A percentile compares a stretch with the other conserved stretches of the same genome.
Conservation (phyloP, 2,113 vertebrate genomes). For the Aspiorhynchus laticeps region DNA sequence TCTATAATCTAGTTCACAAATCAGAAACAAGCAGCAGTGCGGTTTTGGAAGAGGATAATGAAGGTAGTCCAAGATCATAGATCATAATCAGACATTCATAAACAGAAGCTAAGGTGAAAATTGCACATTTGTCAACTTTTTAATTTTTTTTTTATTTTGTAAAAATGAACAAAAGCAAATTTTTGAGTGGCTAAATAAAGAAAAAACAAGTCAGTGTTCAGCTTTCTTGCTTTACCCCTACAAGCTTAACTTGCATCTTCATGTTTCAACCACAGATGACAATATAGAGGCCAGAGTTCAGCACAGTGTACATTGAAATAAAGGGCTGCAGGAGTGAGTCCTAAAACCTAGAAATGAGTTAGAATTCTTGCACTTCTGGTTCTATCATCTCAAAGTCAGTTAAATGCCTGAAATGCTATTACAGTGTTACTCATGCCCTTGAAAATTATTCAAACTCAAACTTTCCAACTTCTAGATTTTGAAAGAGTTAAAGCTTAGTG, state of each 20-base stretch:
- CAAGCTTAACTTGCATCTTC: not conserved
- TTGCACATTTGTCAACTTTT: not conserved
- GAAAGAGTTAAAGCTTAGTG: not conserved
- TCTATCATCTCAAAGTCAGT: not conserved
- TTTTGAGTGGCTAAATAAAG: not conserved
- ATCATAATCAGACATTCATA: not conserved
- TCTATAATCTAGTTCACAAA: conserved; percentile 13
- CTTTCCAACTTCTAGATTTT: not conserved
- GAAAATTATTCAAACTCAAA: not conserved
- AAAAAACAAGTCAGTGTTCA: not conserved
- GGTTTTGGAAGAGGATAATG: not conserved
- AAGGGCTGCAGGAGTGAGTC: not conserved
- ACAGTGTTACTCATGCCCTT: not conserved
- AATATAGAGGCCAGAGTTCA: not conserved
- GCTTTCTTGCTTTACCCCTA: too few species aligned
- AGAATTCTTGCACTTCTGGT: not conserved
- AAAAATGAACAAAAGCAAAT: not conserved
- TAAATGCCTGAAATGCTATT: not conserved
- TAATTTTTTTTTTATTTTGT: not conserved
- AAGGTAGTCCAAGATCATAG: not conserved
- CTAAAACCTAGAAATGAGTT: not conserved
- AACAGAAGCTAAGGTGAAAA: not conserved
- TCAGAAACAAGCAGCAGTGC: not conserved
- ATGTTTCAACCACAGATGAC: not conserved
- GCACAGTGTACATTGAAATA: not conserved